Base-by-base conservation (phyloP, 2,888 invertebrate genomes). In the Caenorhabditis sp. region DNA sequence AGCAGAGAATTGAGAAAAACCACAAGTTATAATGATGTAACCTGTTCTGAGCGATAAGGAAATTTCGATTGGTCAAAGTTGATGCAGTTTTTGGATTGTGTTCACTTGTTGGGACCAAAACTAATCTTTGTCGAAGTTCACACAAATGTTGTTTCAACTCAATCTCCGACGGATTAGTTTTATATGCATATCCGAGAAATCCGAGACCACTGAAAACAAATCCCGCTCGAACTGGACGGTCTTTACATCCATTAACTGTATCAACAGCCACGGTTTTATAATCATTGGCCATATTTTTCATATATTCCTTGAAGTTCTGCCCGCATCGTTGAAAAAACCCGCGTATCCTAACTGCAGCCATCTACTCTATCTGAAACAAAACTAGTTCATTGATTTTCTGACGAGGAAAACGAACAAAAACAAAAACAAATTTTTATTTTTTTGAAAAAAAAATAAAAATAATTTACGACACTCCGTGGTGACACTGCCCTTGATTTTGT, bases 11-110 rank as follows among this genome's bases (percentile, higher is more conserved):
- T 10, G 85, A 82, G 58, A 84, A 82, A 37, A 85, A 76, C 77
- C 77, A 80, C 23, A 82, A 73, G 59, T 85, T 81, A 66, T 83
- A 82, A 63, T 80, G 76, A 58, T 83, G 83, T 24, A 86, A 58
- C 26, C 84, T 65, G 27, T 81, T 71, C 49, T 75, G 69, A 23
- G 68, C 61, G 17, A 64, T 24, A 10, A 70, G 64, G 14, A 67
- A 62, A 36, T 75, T 58, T 5, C 69, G 66, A 21, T 58, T 26
- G 1, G 43, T 36, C 17, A 75, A 37, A 49, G 66, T 66, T 23
- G 51, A 61, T 14, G 26, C 69, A 63, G 84, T 73, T n/a, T 37
- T 58, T 4, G 73, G 65, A 63, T 72, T 85, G 61, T 84, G 84
- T 49, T 83, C 79, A 5, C 81, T 65, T 19, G 63, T 67, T 26